A percentile compares a stretch with the other conserved stretches of the same genome.
These are phyloP conservation scores for Nephotettix cincticeps DNA, from an alignment of 1,140 invertebrate species.

Conservation along the genomic window DNA sequence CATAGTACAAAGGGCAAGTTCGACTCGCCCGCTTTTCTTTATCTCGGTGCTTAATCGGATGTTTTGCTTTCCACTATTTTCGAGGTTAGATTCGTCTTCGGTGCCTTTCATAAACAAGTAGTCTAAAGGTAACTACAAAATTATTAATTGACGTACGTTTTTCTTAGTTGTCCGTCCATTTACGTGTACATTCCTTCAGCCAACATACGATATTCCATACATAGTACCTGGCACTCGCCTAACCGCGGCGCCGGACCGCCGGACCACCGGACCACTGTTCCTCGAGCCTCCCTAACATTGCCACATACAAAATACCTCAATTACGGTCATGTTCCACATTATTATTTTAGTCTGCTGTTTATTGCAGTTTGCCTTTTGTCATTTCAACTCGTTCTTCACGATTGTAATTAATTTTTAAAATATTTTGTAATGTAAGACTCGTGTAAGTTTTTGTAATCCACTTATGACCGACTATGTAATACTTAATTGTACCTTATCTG, in stretches of 20 bases:
- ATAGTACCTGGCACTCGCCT: neutral
- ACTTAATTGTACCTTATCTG: too few species aligned
- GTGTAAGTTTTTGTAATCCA: too few species aligned
- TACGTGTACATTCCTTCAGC: neutral
- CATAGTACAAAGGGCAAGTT: constrained; percentile 17
- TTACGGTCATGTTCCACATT: constrained; percentile 5
- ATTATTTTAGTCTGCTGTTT: neutral
- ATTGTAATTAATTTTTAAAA: too few species aligned
- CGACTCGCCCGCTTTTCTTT: neutral
- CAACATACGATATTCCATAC: neutral
- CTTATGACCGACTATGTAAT: too few species aligned
- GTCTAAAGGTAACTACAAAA: neutral
- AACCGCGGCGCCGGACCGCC: too few species aligned
- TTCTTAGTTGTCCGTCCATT: constrained; percentile 18
- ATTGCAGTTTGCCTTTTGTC: constrained; percentile 12
- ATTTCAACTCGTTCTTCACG: too few species aligned
- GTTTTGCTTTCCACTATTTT: constrained; percentile 1
- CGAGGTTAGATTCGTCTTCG: constrained; percentile 16
- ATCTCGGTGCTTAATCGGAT: constrained; percentile 11
- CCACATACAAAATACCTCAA: constrained; percentile 16
- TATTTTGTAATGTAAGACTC: too few species aligned
- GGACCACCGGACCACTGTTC: neutral
- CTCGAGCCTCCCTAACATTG: neutral
- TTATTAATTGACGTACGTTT: neutral
- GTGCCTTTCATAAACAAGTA: constrained; percentile 1